These are phyloP conservation scores for Heterochromis multidens DNA, from an alignment of 2,113 vertebrate species.

Conservation along the genomic window DNA sequence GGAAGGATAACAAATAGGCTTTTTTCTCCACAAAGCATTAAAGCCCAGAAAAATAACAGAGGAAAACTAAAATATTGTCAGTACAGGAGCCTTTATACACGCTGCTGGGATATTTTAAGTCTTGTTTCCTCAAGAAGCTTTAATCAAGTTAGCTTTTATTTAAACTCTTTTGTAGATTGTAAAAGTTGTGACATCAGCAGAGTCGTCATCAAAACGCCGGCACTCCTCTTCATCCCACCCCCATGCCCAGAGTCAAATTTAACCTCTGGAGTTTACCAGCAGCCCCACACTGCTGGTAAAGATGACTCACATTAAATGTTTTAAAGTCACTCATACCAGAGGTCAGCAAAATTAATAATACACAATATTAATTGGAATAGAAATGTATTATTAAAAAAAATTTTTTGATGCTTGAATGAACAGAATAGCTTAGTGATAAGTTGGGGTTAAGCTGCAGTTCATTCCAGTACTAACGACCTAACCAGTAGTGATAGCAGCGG, in stretches of 20 bases:
- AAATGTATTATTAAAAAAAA: not conserved
- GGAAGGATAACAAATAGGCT: too few relatives aligned
- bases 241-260: not conserved
- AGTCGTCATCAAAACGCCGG: not conserved
- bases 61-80: not conserved
- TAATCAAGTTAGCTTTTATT: not conserved
- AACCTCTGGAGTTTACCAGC: not conserved
- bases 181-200: conserved; percentile 3
- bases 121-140: not conserved
- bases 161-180: not conserved
- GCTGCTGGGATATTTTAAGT: not conserved
- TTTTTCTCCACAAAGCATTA: too few relatives aligned
- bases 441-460: not conserved
- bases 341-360: not conserved
- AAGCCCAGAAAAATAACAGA: not conserved
- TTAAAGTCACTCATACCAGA: not conserved
- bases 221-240: not conserved
- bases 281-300: too few relatives aligned
- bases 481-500: not conserved
- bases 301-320: conserved; percentile 13
- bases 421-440: not conserved
- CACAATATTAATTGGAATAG: not conserved
- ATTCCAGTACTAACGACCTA: not conserved
- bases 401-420: not conserved
- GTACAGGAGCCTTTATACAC: not conserved